These are phyloP conservation scores for Chaetogeoica ovagalla DNA, from an alignment of 2,888 invertebrate species.

Conservation along the genomic window DNA sequence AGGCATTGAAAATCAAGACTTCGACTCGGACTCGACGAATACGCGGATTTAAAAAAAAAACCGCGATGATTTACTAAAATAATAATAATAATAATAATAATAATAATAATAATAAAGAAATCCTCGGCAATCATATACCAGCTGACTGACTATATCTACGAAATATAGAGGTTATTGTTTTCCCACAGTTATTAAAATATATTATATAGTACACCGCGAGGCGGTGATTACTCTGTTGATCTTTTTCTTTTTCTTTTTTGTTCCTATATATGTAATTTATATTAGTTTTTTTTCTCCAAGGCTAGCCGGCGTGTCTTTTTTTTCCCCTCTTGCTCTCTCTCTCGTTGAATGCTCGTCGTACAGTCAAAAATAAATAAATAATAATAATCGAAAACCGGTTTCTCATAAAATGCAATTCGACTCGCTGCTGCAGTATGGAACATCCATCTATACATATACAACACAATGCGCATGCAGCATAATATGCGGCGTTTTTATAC, in stretches of 20 bases:
- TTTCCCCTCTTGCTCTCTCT: slow-evolving; percentile 5
- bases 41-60: no score
- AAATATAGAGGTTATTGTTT: slow-evolving; percentile 47
- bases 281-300: slow-evolving; percentile 45
- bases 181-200: slow-evolving; percentile 49
- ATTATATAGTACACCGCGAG: slow-evolving; percentile 34
- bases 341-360: not conserved
- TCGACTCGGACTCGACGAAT: not conserved
- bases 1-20: slow-evolving; percentile 22
- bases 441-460: no score
- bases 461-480: no score
- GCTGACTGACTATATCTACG: not conserved
- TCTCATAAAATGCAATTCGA: slow-evolving; percentile 42
- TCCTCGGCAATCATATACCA: slow-evolving; percentile 15
- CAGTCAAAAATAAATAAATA: no score
- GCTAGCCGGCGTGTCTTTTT: slow-evolving; percentile 38
- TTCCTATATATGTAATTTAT: slow-evolving; percentile 2
- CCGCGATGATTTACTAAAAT: slow-evolving; percentile 17
- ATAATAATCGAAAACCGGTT: slow-evolving; percentile 50
- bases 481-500: no score
- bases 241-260: slow-evolving; percentile 34
- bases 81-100: slow-evolving; percentile 4
- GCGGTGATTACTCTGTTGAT: slow-evolving; percentile 48
- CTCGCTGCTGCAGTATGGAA: not conserved
- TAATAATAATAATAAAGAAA: slow-evolving; percentile 3